Base-by-base conservation (phyloP, 1,140 invertebrate genomes). In the Pararge aegeria region DNA sequence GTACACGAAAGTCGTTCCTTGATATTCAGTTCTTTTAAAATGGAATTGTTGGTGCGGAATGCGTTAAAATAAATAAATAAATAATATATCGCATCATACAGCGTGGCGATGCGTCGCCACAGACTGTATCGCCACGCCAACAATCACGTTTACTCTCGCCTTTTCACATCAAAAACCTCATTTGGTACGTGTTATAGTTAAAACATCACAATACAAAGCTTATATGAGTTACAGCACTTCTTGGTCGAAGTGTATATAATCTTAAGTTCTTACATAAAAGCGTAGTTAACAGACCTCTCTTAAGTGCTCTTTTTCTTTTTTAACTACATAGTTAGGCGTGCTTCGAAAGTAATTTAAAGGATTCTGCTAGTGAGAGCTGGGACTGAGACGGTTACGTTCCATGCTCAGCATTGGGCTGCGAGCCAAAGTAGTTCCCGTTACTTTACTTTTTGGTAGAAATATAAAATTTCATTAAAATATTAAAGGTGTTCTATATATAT, bases 331-430 rank as follows among this genome's bases (percentile, higher is more conserved):
- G 16, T 40, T 40, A 16, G 38, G 38, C n/a, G n/a, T 40, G 16
- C 13, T 40, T 40, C 38, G 16, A 40, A 40, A 40, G 38, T 40
- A 40, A 40, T 40, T 40, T 40, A 49, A 49, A 29, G 46, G 18
- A 49, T 13, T 49, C 27, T 29, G 46, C 27, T 16, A 29, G 46
- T 49, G 27, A 49, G 27, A 27, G 46, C 20, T 21, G 46, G 27
- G 46, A 49, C 46, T 21, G 9, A 49, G 20, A 9, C 21, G 46
- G 9, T 49, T 27, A 49, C 29, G 46, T 29, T 49, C 46, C 19
- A 15, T 49, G 46, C 16, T 40, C 38, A 18, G 16, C 13, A 40
- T 0, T 40, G 6, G 38, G 38, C 38, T 4, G 15, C 5, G 13
- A 16, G 38, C 38, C 38, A 40, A 40, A 40, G 38, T 40, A 16